Percentiles rank a stretch among this genome's conserved stretches.
These are phyloP conservation scores for Genyomyrus donnyi DNA, from an alignment of 2,113 vertebrate genomes.

Conservation along the genomic window DNA sequence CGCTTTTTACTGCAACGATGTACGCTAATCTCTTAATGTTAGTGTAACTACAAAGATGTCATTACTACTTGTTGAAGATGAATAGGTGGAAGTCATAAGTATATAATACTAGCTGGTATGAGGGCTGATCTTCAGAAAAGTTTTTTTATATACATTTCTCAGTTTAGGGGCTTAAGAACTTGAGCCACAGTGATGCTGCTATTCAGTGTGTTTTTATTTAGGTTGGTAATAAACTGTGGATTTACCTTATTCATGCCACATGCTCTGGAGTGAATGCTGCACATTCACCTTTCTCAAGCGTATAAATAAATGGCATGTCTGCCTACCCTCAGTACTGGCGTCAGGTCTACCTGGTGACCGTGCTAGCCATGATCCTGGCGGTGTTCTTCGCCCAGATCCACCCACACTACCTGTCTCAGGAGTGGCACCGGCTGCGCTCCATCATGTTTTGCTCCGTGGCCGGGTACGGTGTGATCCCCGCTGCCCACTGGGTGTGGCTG, in stretches of 20 bases:
- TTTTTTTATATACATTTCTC: background rate
- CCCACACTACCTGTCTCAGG: slow-evolving; percentile 85
- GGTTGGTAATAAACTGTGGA: background rate
- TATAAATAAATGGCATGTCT: background rate
- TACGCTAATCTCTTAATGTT: slow-evolving; percentile 49
- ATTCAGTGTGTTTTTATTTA: background rate
- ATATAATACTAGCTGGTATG: background rate
- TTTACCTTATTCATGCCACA: background rate
- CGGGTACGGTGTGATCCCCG: slow-evolving; percentile 81
- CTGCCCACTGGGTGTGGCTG: slow-evolving; percentile 91
- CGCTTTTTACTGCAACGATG: slow-evolving; percentile 90
- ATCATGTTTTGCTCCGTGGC: slow-evolving; percentile 85
- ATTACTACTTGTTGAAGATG: background rate
- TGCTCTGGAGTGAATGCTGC: background rate
- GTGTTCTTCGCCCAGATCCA: slow-evolving; percentile 94
- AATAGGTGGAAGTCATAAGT: background rate
- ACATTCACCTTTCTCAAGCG: background rate
- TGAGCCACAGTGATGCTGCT: background rate
- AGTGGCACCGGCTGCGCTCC: slow-evolving; percentile 79
- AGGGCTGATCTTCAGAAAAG: background rate
- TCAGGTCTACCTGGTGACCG: slow-evolving; percentile 85
- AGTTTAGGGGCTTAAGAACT: background rate
- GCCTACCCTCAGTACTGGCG: slow-evolving; percentile 79
- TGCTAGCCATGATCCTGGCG: slow-evolving; percentile 83
- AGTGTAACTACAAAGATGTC: background rate